These are phyloP conservation scores for Acheta domesticus DNA, from an alignment of 2,888 invertebrate species.

Conservation along the genomic window DNA sequence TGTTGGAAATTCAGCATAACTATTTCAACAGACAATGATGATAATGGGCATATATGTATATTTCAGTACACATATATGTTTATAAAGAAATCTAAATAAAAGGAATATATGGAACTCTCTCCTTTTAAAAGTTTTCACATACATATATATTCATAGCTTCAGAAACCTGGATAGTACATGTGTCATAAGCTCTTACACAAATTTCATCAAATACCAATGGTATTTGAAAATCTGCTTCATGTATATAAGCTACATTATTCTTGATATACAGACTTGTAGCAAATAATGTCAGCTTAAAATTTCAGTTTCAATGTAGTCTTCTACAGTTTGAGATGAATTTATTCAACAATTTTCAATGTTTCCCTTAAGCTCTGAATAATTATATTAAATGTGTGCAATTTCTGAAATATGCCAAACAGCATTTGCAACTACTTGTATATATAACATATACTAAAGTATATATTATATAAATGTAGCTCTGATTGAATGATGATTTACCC, in stretches of 20 bases:
- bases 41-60: background rate
- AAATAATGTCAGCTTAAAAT: too few relatives aligned
- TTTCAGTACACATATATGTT: background rate
- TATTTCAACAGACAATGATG: constrained; percentile 18
- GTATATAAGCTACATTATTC: too few relatives aligned
- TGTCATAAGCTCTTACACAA: background rate
- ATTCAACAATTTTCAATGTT: too few relatives aligned
- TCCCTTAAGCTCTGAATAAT: background rate
- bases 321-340: too few relatives aligned
- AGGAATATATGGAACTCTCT: background rate
- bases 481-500: background rate
- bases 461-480: background rate
- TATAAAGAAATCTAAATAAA: background rate
- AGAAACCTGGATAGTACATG: background rate
- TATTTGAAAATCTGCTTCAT: too few relatives aligned
- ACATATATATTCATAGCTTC: background rate
- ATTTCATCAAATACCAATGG: background rate
- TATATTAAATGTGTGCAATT: background rate
- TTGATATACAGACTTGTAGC: too few relatives aligned
- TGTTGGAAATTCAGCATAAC: constrained; percentile 3
- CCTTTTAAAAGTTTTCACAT: background rate
- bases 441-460: background rate
- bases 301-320: too few relatives aligned
- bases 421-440: background rate
- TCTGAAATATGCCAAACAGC: background rate